A percentile compares a stretch with the other conserved stretches of the same genome.
Conservation (phyloP, 2,113 vertebrate species). For the Antennarius striatus region DNA sequence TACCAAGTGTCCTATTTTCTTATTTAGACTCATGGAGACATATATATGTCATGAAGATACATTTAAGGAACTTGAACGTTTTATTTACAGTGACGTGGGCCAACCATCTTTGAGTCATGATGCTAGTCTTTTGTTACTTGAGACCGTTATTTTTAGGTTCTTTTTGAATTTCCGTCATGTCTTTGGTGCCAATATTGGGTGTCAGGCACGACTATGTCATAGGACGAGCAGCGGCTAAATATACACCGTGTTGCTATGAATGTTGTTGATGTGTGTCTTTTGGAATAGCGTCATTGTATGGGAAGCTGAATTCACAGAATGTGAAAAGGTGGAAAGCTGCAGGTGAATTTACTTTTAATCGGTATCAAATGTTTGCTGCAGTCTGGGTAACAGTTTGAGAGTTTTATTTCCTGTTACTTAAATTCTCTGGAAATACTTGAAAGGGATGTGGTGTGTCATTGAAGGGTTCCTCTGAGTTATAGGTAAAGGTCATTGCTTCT, state of each 20-base stretch:
- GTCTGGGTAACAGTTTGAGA: no score
- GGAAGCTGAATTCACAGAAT: constrained; percentile 1
- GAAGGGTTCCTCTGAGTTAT: constrained; percentile 1
- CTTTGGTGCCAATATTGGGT: constrained; percentile 76
- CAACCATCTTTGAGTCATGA: constrained; percentile 67
- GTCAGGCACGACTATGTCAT: constrained; percentile 74
- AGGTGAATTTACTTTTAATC: neutral
- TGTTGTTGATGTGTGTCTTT: constrained; percentile 52
- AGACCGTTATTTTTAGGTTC: constrained; percentile 82
- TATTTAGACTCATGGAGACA: no score
- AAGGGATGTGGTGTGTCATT: no score
- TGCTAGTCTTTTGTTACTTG: constrained; percentile 78
- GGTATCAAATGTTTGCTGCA: neutral
- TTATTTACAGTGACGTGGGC: constrained; percentile 63
- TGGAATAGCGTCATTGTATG: constrained; percentile 37
- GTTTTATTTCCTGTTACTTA: no score
- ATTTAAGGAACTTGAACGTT: constrained; percentile 27
- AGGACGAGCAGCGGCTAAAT: constrained; percentile 76
- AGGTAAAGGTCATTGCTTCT: constrained; percentile 18
- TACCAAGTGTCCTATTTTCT: no score
- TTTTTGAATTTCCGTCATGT: constrained; percentile 75
- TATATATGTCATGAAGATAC: no score
- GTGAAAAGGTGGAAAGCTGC: neutral
- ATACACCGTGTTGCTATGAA: constrained; percentile 80
- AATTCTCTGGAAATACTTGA: no score